A percentile compares a stretch with the other conserved stretches of the same genome.
Evolutionary conservation across 2,888 invertebrate species (phyloP).

Genomic region (Uropetala carovei): DNA sequence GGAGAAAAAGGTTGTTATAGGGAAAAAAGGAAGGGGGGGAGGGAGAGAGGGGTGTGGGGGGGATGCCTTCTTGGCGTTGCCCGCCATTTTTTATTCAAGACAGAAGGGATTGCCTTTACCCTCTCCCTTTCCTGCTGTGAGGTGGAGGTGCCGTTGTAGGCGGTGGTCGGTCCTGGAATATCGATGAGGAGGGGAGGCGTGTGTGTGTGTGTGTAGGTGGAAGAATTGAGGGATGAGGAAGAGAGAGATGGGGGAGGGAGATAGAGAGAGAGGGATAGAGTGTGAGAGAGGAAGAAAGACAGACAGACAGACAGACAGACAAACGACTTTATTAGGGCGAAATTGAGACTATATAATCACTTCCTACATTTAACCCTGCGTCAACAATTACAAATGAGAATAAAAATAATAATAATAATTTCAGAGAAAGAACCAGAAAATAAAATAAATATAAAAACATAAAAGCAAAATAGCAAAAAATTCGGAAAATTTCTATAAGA

Average conservation of each 20-base stretch:
- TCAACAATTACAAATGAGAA: too few species aligned
- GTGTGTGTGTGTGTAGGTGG: neutral
- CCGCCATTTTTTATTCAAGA: constrained; percentile 32
- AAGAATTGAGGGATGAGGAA: too few species aligned
- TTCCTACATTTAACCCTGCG: too few species aligned
- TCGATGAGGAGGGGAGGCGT: neutral
- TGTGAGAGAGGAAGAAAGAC: neutral
- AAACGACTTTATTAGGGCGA: too few species aligned
- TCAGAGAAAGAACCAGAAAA: too few species aligned
- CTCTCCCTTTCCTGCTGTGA: neutral
- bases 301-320: too few species aligned
- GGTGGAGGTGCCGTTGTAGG: neutral
- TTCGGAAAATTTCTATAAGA: too few species aligned
- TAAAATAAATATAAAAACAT: too few species aligned
- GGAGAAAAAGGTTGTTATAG: neutral
- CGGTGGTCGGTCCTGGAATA: constrained; percentile 16
- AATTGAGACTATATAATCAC: too few species aligned
- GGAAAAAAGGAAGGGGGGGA: neutral
- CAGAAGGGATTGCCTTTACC: neutral
- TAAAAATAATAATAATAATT: too few species aligned
- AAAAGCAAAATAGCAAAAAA: too few species aligned
- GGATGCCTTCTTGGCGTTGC: neutral
- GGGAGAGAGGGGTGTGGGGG: too few species aligned
- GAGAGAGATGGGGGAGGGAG: neutral
- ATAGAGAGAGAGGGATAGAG: neutral